Evolutionary conservation across 2,113 vertebrate species (phyloP).

Genomic region (Colistium nudipinnis): DNA sequence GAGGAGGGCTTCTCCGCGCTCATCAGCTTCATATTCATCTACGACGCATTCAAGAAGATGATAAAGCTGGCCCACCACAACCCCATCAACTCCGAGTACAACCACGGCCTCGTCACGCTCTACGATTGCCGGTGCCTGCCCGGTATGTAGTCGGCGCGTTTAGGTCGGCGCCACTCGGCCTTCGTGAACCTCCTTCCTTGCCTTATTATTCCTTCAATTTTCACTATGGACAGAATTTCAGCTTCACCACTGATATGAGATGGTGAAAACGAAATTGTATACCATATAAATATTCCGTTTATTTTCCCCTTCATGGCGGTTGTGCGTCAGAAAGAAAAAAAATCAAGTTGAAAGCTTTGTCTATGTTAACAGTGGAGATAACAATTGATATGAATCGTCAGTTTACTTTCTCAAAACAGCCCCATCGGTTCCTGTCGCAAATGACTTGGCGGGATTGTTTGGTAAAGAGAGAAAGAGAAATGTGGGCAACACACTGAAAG

Average conservation of each 20-base stretch:
- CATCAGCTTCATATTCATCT: constrained; percentile 99
- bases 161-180: neutral
- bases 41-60: constrained; percentile 99
- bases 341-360: neutral
- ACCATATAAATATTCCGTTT: no score
- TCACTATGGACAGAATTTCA: neutral
- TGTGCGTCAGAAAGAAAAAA: no score
- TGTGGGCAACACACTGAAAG: constrained; percentile 15
- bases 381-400: constrained; percentile 31
- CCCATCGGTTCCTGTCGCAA: constrained; percentile 20
- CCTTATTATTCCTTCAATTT: no score
- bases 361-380: constrained; percentile 44
- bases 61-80: constrained; percentile 92
- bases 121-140: constrained; percentile 89
- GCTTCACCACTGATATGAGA: constrained; percentile 8
- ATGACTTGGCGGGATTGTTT: constrained; percentile 3
- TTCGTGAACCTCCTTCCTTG: neutral
- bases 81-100: constrained; percentile 87
- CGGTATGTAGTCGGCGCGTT: constrained; percentile 47
- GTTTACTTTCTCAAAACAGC: constrained; percentile 56
- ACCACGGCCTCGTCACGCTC: constrained; percentile 83
- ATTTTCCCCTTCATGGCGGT: no score
- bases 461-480: neutral
- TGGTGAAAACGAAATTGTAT: constrained; percentile 10
- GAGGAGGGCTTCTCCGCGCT: constrained; percentile 96